Evolutionary conservation across 2,113 vertebrate genomes (phyloP).

Genomic region (Cinclus mexicanus): DNA sequence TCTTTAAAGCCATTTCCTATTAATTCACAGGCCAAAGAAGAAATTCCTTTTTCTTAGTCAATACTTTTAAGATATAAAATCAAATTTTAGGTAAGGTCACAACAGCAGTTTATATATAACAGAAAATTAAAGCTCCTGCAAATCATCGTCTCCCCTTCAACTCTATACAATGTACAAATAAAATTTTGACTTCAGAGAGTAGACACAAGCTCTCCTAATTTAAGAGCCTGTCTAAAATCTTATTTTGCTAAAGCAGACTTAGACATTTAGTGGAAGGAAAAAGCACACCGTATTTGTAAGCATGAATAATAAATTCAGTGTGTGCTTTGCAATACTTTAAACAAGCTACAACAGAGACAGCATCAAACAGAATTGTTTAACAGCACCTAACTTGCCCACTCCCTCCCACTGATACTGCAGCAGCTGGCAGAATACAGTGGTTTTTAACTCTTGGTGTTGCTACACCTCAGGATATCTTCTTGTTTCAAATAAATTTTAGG

Average conservation of each 20-base stretch:
- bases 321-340: neutral
- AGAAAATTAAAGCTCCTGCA: neutral
- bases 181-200: neutral
- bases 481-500: neutral
- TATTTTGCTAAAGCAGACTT: neutral
- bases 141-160: neutral
- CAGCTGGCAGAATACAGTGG: neutral
- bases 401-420: neutral
- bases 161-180: neutral
- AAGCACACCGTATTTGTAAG: neutral
- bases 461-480: neutral
- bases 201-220: neutral
- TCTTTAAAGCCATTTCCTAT: neutral
- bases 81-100: neutral
- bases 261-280: neutral
- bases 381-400: neutral
- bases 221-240: neutral
- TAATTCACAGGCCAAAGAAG: neutral
- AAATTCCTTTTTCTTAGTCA: neutral
- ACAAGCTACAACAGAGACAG: neutral
- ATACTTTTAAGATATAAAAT: neutral
- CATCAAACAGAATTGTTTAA: neutral
- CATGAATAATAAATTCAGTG: neutral
- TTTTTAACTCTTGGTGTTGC: neutral
- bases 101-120: neutral